Evolutionary conservation across 2,888 invertebrate genomes (phyloP).

Genomic region (Aporophyla nigra): DNA sequence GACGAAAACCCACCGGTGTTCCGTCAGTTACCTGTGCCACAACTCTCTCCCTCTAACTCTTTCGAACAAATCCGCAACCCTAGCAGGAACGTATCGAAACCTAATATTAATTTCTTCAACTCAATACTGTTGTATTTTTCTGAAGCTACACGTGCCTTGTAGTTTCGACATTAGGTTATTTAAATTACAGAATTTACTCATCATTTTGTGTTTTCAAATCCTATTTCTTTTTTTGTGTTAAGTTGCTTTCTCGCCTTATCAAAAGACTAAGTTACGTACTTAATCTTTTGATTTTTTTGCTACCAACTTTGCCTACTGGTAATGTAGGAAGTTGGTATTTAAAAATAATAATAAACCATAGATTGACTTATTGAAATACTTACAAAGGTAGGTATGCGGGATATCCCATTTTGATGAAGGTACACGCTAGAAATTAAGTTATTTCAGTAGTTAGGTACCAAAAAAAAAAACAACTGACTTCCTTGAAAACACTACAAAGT

Average conservation of each 20-base stretch:
- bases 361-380: not conserved
- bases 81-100: not conserved
- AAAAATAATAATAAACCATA: not conserved
- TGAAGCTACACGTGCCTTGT: slow-evolving; percentile 14
- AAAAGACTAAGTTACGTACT: slow-evolving; percentile 1
- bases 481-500: too few species aligned
- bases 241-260: slow-evolving; percentile 26
- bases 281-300: too few species aligned
- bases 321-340: not conserved
- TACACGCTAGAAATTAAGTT: not conserved
- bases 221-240: slow-evolving; percentile 21
- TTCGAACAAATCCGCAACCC: too few species aligned
- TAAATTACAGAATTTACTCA: slow-evolving; percentile 10
- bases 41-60: too few species aligned
- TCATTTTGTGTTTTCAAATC: slow-evolving; percentile 18
- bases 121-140: slow-evolving; percentile 14
- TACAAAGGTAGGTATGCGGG: not conserved
- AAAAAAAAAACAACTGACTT: too few species aligned
- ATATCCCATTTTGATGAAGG: not conserved
- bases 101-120: slow-evolving; percentile 3
- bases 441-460: slow-evolving; percentile 14
- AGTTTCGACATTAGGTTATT: slow-evolving; percentile 14
- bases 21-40: too few species aligned
- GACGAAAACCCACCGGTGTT: too few species aligned
- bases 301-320: not conserved